phyloP scores from a whole-genome alignment of 1,140 invertebrate species.

The Drosophila truncata region DNA sequence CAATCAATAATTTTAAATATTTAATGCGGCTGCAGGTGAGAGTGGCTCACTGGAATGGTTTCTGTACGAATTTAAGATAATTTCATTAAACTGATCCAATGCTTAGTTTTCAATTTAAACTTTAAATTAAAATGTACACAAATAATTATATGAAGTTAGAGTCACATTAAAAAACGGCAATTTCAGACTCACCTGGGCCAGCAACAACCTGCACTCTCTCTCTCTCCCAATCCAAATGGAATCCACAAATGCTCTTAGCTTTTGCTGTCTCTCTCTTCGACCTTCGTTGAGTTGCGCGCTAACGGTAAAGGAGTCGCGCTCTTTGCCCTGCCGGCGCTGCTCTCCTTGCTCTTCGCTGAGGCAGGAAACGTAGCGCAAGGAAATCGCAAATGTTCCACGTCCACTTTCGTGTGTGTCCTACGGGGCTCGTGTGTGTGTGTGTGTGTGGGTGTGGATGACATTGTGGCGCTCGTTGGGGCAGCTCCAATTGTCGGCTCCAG shows the following conservation, averaged over 20 bases:
- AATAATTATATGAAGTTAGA: neutral
- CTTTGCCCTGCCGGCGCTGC: slow-evolving; percentile 15
- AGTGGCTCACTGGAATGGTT: neutral
- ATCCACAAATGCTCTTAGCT: slow-evolving; percentile 55
- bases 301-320: slow-evolving; percentile 25
- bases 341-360: slow-evolving; percentile 14
- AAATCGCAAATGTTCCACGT: slow-evolving; percentile 74
- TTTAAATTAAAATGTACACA: neutral
- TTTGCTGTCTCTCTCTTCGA: neutral
- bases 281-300: slow-evolving; percentile 75
- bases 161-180: neutral
- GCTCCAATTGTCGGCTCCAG: slow-evolving; percentile 72
- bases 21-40: slow-evolving; percentile 69
- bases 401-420: slow-evolving; percentile 35
- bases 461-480: slow-evolving; percentile 72
- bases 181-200: slow-evolving; percentile 52
- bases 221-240: slow-evolving; percentile 14
- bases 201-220: slow-evolving; percentile 27
- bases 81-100: too few relatives aligned
- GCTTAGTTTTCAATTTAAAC: neutral
- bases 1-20: slow-evolving; percentile 85
- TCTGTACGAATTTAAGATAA: neutral
- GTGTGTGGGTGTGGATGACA: slow-evolving; percentile 64
- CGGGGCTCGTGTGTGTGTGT: slow-evolving; percentile 14
- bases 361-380: slow-evolving; percentile 74